Percentiles rank a stretch among this genome's conserved stretches.
Evolutionary conservation across 1,140 invertebrate genomes (phyloP).

Genomic region (Apis mellifera): Amel_HAv3.1 CM009931.2:1630501-1631000

Average conservation of each 20-base stretch:
- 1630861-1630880: constrained; percentile 15
- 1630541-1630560: constrained; percentile 34
- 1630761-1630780: background rate
- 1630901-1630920: constrained; percentile 31
- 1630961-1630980: constrained; percentile 26
- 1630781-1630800: background rate
- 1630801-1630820: background rate
- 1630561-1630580: constrained; percentile 32
- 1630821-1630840: background rate
- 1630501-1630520: background rate
- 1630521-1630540: constrained; percentile 9
- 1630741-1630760: too few species aligned
- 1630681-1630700: too few species aligned
- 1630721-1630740: background rate
- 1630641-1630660: background rate
- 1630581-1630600: constrained; percentile 43
- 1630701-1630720: too few species aligned
- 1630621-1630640: background rate
- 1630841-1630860: background rate
- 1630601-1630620: constrained; percentile 15
- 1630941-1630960: constrained; percentile 39
- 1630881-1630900: background rate
- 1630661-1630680: background rate
- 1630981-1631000: background rate
- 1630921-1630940: constrained; percentile 41